Evolutionary conservation across 2,113 vertebrate genomes (phyloP), one percentile per base, ranked within the genome.

Genomic region (Urocitellus parryii): DNA sequence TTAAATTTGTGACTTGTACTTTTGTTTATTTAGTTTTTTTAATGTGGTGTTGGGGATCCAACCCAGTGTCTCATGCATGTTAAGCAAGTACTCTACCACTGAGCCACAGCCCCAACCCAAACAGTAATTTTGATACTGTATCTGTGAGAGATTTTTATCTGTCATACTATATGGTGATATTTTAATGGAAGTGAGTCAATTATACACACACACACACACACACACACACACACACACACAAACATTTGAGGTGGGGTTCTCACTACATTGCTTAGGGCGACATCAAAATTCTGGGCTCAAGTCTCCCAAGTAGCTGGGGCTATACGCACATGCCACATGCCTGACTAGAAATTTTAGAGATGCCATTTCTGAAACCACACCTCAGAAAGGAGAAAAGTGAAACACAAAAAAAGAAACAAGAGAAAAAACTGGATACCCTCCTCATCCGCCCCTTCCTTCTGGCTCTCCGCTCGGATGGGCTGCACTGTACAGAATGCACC

Each of bases 401-500:
- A 58, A 58, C 27, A 27, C 13, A 63, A 4, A 45, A 45, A n/a
- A 73, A 11, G 67, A 51, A 63, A 37, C 1, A 65, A 22, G 22
- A 20, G 51, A 51, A 81, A 73, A 58, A 77, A 11, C 6, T 0
- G 37, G 29, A 2, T 18, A 17, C 58, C 27, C 37, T 37, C 22
- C 13, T 42, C 77, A 61, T 2, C 48, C 12, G 29, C 25, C 37
- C 9, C 18, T n/a, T 25, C 24, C 39, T 16, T 29, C 27, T 42
- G 4, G 16, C 27, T 24, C 5, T 67, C 9, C 2, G 32, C 14
- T 17, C 8, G 8, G 45, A 8, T 45, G 22, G 42, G 48, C 39
- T 34, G 39, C 16, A 4, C 2, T 37, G 10, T 18, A 4, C 0
- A 4, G 8, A 18, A 39, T 8, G 17, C 22, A 18, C 9, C 8